Conservation (phyloP, 1,140 invertebrate species). For the Reticulitermes speratus region DNA sequence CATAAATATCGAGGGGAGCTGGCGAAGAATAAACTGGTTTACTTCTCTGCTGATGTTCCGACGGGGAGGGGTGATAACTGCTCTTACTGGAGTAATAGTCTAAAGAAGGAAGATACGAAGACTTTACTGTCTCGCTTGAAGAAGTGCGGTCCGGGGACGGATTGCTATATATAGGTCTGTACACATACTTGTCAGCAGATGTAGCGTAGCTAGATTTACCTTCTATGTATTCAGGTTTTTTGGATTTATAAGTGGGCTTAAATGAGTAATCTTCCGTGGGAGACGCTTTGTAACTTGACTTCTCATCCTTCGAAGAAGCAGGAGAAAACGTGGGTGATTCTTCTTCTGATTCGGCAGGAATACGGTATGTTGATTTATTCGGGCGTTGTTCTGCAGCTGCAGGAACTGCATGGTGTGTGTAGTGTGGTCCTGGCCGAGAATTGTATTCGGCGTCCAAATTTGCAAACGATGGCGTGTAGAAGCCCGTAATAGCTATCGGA, state of each 20-base stretch:
- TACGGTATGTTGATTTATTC: background rate
- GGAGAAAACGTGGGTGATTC: background rate
- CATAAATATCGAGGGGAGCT: background rate
- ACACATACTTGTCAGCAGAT: background rate
- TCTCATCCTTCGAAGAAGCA: background rate
- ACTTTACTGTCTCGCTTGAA: background rate
- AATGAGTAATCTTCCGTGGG: background rate
- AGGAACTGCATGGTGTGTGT: background rate
- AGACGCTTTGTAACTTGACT: background rate
- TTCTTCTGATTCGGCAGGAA: background rate
- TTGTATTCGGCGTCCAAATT: conserved; percentile 20
- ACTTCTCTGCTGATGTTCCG: background rate
- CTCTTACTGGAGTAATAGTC: background rate
- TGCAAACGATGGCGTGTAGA: conserved; percentile 27
- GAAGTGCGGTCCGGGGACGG: background rate
- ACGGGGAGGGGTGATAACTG: background rate
- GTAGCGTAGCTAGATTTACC: background rate
- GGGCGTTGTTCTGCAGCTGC: background rate
- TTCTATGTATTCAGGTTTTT: background rate
- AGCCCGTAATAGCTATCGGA: background rate
- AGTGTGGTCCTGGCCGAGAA: background rate
- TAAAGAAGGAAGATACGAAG: background rate
- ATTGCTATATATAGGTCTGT: background rate
- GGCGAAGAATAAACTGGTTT: background rate
- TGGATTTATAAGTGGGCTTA: background rate